Percentiles rank a stretch among this genome's conserved stretches.
Conservation (phyloP, 1,140 invertebrate species). For the Diabrotica virgifera region DNA sequence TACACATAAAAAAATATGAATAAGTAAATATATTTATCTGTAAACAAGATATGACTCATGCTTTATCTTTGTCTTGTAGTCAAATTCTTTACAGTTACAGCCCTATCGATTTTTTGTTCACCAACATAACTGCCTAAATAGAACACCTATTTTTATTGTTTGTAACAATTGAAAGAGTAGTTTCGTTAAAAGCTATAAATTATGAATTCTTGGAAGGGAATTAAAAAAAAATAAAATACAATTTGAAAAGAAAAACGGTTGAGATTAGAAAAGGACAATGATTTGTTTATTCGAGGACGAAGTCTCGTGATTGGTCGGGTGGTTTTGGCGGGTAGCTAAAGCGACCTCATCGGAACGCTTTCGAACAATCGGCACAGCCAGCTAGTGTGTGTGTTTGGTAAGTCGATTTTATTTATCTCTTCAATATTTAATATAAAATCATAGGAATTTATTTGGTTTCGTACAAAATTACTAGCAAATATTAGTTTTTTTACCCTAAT, state of each 20-base stretch:
- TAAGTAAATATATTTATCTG: too few relatives aligned
- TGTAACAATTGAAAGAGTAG: background rate
- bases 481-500: slow-evolving; percentile 24
- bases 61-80: too few relatives aligned
- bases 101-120: too few relatives aligned
- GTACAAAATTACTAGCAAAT: slow-evolving; percentile 11
- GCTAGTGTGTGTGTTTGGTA: slow-evolving; percentile 22
- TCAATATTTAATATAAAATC: slow-evolving; percentile 22
- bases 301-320: slow-evolving; percentile 3
- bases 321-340: slow-evolving; percentile 18
- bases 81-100: too few relatives aligned
- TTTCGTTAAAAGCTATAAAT: background rate
- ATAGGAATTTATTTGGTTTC: slow-evolving; percentile 15
- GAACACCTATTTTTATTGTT: too few relatives aligned
- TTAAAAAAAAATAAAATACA: background rate
- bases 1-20: too few relatives aligned
- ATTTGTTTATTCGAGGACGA: slow-evolving; percentile 14
- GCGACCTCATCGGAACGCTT: slow-evolving; percentile 19
- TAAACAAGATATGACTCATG: too few relatives aligned
- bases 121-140: too few relatives aligned
- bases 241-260: slow-evolving; percentile 22
- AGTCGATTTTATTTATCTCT: slow-evolving; percentile 20
- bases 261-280: slow-evolving; percentile 20
- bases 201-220: background rate
- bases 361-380: slow-evolving; percentile 19